These are phyloP conservation scores for Sander lucioperca DNA, from an alignment of 2,113 vertebrate genomes.

Conservation along the genomic window DNA sequence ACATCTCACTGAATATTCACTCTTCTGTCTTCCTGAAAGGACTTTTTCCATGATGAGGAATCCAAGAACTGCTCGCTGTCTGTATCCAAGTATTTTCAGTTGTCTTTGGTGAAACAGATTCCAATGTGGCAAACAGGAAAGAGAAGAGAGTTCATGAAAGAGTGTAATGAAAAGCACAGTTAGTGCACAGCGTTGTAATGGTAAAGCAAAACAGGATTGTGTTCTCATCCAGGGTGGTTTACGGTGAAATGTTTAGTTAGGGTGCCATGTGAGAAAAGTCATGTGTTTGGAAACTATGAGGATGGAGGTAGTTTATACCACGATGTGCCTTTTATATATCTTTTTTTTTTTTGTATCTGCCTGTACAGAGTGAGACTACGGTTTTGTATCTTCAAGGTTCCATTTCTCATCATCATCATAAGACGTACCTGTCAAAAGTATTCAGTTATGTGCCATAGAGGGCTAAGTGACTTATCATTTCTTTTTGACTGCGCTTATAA, in stretches of 20 bases:
- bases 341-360: constrained; percentile 6
- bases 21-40: not conserved
- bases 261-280: constrained; percentile 35
- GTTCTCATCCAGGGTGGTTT: not conserved
- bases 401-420: constrained; percentile 20
- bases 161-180: constrained; percentile 11
- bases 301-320: constrained; percentile 16
- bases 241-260: constrained; percentile 3
- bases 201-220: constrained; percentile 9
- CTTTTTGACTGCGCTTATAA: not conserved
- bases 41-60: not conserved
- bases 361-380: constrained; percentile 70
- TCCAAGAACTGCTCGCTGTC: not conserved
- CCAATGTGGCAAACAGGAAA: not conserved
- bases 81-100: not conserved
- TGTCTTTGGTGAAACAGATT: constrained; percentile 7
- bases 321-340: constrained; percentile 34
- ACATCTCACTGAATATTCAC: constrained; percentile 49
- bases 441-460: not conserved
- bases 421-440: not conserved
- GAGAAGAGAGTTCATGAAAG: not conserved
- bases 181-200: not conserved
- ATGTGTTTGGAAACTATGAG: constrained; percentile 20
- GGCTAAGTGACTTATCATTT: not conserved
- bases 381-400: constrained; percentile 52